Evolutionary conservation across 1,140 invertebrate species (phyloP).

Genomic region (Ridgeia piscesae): DNA sequence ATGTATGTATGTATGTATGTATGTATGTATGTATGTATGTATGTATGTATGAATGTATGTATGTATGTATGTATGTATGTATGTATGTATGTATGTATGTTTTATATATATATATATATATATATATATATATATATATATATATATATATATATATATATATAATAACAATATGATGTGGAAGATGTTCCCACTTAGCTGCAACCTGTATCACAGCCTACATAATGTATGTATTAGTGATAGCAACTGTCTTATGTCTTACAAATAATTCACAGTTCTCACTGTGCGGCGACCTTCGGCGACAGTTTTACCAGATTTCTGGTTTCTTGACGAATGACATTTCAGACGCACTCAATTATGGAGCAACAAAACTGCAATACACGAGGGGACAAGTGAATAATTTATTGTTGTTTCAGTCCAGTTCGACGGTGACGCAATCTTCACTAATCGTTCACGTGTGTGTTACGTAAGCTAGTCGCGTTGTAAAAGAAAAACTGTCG

Average conservation of each 20-base stretch:
- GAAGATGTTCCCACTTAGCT: too few species aligned
- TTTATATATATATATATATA: too few species aligned
- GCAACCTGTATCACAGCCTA: too few species aligned
- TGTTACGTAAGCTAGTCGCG: neutral
- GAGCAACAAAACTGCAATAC: neutral
- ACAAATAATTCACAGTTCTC: neutral
- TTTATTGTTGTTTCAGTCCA: neutral
- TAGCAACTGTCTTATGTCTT: neutral
- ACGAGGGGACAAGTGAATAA: neutral
- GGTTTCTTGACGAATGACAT: neutral
- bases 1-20: too few species aligned
- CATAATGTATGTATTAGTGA: too few species aligned
- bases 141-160: too few species aligned
- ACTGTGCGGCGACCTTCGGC: neutral
- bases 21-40: too few species aligned
- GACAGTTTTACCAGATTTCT: neutral
- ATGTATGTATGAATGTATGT: too few species aligned
- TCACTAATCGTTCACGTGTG: neutral
- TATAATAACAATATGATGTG: too few species aligned
- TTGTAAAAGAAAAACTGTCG: neutral
- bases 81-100: too few species aligned
- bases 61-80: too few species aligned
- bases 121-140: too few species aligned
- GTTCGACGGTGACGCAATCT: neutral
- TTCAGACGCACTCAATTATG: neutral